Conservation (phyloP, 1,140 invertebrate species). For the Zaprionus capensis region DNA sequence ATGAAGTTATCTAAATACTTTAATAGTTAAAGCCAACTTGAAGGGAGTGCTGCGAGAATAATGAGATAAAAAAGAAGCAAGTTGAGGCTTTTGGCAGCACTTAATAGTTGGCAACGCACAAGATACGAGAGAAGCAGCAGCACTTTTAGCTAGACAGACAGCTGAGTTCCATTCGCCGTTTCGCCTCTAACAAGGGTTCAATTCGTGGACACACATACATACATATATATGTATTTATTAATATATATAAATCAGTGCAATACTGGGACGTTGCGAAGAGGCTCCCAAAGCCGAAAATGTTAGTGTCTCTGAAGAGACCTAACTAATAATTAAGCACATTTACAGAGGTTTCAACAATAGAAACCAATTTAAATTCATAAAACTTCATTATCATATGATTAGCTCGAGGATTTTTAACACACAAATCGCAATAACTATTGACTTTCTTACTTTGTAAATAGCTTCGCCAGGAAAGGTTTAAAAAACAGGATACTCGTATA, state of each 20-base stretch:
- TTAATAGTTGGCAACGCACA: constrained; percentile 6
- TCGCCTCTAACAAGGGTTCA: neutral
- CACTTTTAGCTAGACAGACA: constrained; percentile 5
- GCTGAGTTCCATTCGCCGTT: constrained; percentile 5
- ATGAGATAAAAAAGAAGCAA: neutral
- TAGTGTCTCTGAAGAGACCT: too few relatives aligned
- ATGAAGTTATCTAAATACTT: neutral
- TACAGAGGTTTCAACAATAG: too few relatives aligned
- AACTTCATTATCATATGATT: too few relatives aligned
- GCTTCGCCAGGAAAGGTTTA: too few relatives aligned
- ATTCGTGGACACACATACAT: constrained; percentile 6
- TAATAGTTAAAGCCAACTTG: neutral
- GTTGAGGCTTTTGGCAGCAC: constrained; percentile 1
- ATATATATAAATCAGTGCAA: neutral
- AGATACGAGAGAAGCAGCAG: neutral
- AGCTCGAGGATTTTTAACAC: too few relatives aligned
- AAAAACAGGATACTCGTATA: too few relatives aligned
- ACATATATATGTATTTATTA: constrained; percentile 1
- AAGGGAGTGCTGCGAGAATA: neutral
- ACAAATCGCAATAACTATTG: too few relatives aligned
- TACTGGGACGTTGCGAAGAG: too few relatives aligned
- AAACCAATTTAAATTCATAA: too few relatives aligned
- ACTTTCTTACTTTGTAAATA: too few relatives aligned
- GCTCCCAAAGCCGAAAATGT: too few relatives aligned
- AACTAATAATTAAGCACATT: too few relatives aligned